Evolutionary conservation across 1,140 invertebrate species (phyloP).

Genomic region (Sminthurinus signatus): DNA sequence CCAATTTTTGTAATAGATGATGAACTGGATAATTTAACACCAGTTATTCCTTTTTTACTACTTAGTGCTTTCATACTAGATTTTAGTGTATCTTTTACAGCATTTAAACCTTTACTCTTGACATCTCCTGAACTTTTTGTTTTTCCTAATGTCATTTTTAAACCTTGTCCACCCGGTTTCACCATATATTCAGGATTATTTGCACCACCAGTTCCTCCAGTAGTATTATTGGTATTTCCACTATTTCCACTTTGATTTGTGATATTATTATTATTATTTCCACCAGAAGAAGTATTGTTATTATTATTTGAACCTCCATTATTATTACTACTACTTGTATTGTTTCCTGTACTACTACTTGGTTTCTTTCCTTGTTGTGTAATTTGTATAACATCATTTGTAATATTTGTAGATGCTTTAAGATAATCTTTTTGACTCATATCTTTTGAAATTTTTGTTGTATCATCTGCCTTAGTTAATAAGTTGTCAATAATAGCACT

Average conservation of each 20-base stretch:
- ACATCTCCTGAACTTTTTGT: conserved; percentile 47
- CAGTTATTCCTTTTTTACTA: background rate
- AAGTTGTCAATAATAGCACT: conserved; percentile 81
- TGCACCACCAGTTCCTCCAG: background rate
- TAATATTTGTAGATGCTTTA: conserved; percentile 25
- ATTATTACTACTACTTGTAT: background rate
- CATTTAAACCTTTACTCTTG: too few species aligned
- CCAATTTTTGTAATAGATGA: too few species aligned
- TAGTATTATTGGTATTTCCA: background rate
- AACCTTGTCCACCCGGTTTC: conserved; percentile 63
- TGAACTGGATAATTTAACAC: too few species aligned
- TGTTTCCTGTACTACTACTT: too few species aligned
- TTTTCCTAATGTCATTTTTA: conserved; percentile 85
- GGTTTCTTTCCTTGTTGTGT: conserved; percentile 7
- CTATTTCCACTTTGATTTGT: too few species aligned
- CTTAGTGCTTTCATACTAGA: background rate
- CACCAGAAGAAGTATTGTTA: background rate
- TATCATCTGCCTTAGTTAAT: conserved; percentile 49
- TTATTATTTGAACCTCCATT: background rate
- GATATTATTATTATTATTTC: conserved; percentile 4
- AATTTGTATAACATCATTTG: conserved; percentile 14
- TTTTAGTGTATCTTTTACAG: conserved; percentile 10
- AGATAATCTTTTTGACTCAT: conserved; percentile 26
- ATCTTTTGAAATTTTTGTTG: conserved; percentile 13
- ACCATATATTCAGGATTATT: conserved; percentile 65